These are phyloP conservation scores for human DNA, from an alignment of 2,113 vertebrate genomes.

Conservation along the genomic window GRCh38 chr18:62131501-62132000, in stretches of 20 bases:
- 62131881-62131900: neutral
- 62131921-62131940: neutral
- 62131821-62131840: neutral
- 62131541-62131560: neutral
- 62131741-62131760: neutral
- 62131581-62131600: neutral
- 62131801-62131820: neutral
- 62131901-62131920: neutral
- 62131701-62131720: neutral
- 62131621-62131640: slow-evolving; percentile 18
- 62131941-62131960: neutral
- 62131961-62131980: neutral
- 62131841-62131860: neutral
- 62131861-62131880: neutral
- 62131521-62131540: neutral
- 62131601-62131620: neutral
- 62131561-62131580: neutral
- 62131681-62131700: neutral
- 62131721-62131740: neutral
- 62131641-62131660: neutral
- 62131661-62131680: neutral
- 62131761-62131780: slow-evolving; percentile 9
- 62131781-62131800: slow-evolving; percentile 12
- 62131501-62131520: slow-evolving; percentile 48
- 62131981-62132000: neutral